These are phyloP conservation scores for Ashinkailepas kermadecensis DNA, from an alignment of 2,888 invertebrate genomes.

Conservation along the genomic window DNA sequence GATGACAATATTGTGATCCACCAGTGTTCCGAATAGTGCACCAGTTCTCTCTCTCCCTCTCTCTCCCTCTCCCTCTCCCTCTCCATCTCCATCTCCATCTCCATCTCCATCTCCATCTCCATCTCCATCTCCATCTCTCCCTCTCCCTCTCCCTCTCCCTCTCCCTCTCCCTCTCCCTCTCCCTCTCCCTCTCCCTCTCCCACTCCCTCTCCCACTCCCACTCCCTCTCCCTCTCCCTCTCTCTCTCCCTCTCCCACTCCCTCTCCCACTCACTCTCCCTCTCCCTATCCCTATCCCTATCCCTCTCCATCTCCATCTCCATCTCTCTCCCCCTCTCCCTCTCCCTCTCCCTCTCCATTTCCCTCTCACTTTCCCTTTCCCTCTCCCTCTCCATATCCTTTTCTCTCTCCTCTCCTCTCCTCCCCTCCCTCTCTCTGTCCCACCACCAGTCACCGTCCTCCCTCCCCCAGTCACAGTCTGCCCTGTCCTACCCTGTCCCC, in stretches of 20 bases:
- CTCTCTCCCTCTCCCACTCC: conserved; percentile 24
- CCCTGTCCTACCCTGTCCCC: conserved; percentile 28
- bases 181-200: conserved; percentile 2
- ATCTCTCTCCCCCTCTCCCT: too few relatives aligned
- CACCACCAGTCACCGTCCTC: neutral
- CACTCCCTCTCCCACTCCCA: conserved; percentile 20
- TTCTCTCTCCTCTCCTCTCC: too few relatives aligned
- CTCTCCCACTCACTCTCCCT: conserved; percentile 20
- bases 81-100: neutral
- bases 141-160: conserved; percentile 16
- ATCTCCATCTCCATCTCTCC: conserved; percentile 16
- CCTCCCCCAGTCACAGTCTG: neutral
- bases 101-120: conserved; percentile 23
- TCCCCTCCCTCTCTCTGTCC: too few relatives aligned
- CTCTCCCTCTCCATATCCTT: too few relatives aligned
- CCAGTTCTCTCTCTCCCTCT: neutral
- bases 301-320: too few relatives aligned
- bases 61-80: neutral
- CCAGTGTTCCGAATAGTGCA: neutral
- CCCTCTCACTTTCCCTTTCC: too few relatives aligned
- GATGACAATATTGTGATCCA: too few relatives aligned
- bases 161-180: conserved; percentile 20
- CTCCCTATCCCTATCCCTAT: too few relatives aligned
- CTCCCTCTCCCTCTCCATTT: too few relatives aligned
- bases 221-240: conserved; percentile 21